Conservation (phyloP, 2,888 invertebrate species). For the Protula sp. region DNA sequence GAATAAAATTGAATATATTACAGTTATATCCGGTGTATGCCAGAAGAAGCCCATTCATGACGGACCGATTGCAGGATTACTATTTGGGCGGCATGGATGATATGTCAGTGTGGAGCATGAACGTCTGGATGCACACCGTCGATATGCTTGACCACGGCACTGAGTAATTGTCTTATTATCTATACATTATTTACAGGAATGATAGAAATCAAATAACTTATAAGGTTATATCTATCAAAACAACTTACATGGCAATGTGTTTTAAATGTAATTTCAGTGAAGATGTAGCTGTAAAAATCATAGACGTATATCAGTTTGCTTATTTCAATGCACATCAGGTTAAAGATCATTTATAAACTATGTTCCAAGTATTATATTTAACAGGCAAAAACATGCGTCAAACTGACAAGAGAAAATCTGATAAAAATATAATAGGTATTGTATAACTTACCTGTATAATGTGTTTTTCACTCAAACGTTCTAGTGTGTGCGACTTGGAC, state of each 20-base stretch:
- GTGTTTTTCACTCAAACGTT: too few species aligned
- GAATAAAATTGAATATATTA: too few species aligned
- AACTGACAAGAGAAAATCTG: too few species aligned
- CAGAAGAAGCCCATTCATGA: constrained; percentile 38
- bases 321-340: background rate
- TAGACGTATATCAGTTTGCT: background rate
- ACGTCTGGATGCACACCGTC: constrained; percentile 36
- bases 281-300: background rate
- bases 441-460: too few species aligned
- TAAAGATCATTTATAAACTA: background rate
- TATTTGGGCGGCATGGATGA: constrained; percentile 48
- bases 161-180: constrained; percentile 22
- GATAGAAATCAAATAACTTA: too few species aligned
- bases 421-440: too few species aligned
- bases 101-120: constrained; percentile 45
- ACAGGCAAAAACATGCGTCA: too few species aligned
- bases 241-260: too few species aligned
- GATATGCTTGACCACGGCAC: constrained; percentile 38
- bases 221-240: too few species aligned
- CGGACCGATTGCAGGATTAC: constrained; percentile 38
- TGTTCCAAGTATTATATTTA: background rate
- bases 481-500: constrained; percentile 36
- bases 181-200: too few species aligned
- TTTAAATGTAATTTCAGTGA: too few species aligned
- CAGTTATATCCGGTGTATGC: constrained; percentile 34